These are phyloP conservation scores for Silurus asotus DNA, from an alignment of 2,113 vertebrate species.

Conservation along the genomic window DNA sequence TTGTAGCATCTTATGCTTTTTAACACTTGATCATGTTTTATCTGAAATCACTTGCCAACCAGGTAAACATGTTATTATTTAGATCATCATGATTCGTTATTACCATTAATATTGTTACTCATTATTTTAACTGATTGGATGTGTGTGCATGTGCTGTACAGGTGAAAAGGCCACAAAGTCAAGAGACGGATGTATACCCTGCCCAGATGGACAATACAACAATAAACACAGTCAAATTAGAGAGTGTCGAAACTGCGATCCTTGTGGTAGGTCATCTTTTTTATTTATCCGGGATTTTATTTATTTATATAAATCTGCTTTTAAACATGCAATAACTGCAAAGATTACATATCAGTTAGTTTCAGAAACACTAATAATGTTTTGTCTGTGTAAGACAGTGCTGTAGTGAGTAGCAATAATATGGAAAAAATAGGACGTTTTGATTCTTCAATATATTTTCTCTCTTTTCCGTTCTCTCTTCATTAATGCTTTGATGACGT, in stretches of 20 bases:
- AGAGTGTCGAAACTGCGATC: conserved; percentile 3
- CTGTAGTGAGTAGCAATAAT: background rate
- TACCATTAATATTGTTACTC: background rate
- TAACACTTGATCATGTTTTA: background rate
- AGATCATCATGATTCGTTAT: background rate
- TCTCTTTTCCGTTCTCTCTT: background rate
- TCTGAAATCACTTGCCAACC: background rate
- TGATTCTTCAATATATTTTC: background rate
- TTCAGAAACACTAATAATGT: background rate
- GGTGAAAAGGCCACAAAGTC: background rate
- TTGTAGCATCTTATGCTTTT: background rate
- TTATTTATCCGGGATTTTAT: background rate
- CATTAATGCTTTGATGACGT: background rate
- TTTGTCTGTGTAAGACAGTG: background rate
- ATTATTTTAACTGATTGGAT: background rate
- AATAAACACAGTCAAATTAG: rapidly evolving
- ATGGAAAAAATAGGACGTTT: too few species aligned
- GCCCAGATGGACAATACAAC: background rate
- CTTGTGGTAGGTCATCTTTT: conserved; percentile 16
- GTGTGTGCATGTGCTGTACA: background rate
- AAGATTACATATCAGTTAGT: background rate
- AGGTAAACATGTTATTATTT: conserved; percentile 14
- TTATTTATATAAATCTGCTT: background rate
- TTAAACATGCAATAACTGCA: background rate
- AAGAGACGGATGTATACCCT: background rate